These are phyloP conservation scores for Etheostoma spectabile DNA, from an alignment of 2,113 vertebrate genomes.

Conservation along the genomic window DNA sequence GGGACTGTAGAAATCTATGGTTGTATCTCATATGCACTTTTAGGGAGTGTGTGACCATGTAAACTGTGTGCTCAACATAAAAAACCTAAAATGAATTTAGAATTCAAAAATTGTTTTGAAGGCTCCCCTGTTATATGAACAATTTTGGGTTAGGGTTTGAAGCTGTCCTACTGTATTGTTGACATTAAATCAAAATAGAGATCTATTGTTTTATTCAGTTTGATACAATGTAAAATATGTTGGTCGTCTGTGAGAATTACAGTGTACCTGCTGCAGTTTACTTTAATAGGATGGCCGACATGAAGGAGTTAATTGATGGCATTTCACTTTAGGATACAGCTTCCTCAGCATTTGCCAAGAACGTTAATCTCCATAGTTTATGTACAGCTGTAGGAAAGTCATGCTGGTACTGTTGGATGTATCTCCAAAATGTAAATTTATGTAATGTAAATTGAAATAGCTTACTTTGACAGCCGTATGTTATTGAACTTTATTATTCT, in stretches of 20 bases:
- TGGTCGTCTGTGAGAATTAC: background rate
- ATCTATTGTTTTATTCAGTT: no score
- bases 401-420: background rate
- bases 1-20: background rate
- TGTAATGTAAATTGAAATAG: background rate
- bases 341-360: background rate
- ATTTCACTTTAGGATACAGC: conserved; percentile 13
- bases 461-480: background rate
- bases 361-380: conserved; percentile 24
- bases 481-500: no score
- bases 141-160: background rate
- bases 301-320: background rate
- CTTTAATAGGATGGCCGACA: background rate
- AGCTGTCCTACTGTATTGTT: no score
- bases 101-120: background rate
- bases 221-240: background rate
- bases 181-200: background rate
- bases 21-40: background rate
- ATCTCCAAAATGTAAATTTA: background rate
- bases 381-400: conserved; percentile 9
- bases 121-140: background rate
- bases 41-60: background rate
- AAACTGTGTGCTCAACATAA: background rate
- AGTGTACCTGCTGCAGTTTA: background rate
- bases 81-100: background rate